Conservation (phyloP, 2,797 vertebrate species). For the Distichodus sexfasciatus region DNA sequence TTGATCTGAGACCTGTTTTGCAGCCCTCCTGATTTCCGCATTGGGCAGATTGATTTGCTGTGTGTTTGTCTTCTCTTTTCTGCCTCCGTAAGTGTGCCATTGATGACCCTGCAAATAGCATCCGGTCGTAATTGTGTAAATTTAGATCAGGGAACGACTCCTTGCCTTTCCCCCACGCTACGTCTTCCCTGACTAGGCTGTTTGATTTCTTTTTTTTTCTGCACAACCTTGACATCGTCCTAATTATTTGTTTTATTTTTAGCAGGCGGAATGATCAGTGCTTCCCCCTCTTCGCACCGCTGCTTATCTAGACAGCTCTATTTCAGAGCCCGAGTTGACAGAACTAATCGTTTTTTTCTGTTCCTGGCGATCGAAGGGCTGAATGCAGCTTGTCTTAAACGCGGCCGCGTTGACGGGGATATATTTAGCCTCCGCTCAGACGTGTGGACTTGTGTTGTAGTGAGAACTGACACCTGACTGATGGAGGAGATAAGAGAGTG, state of each 20-base stretch:
- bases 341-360: background rate
- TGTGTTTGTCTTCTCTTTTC: too few relatives aligned
- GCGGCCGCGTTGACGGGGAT: background rate
- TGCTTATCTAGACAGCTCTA: constrained; percentile 11
- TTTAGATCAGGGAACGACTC: constrained; percentile 13
- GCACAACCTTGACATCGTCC: constrained; percentile 34
- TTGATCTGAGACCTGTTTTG: too few relatives aligned
- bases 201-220: too few relatives aligned
- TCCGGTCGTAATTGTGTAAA: constrained; percentile 1
- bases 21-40: too few relatives aligned
- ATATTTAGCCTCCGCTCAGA: constrained; percentile 4
- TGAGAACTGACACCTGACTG: constrained; percentile 8
- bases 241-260: constrained; percentile 38
- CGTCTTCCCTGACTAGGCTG: constrained; percentile 31
- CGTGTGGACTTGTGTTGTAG: background rate
- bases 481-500: background rate
- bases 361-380: background rate
- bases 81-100: background rate
- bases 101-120: background rate
- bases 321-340: background rate
- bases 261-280: constrained; percentile 22
- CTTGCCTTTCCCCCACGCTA: background rate
- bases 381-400: background rate
- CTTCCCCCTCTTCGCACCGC: background rate
- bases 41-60: too few relatives aligned